These are phyloP conservation scores for Drosophila micromelanica DNA, from an alignment of 1,140 invertebrate genomes.

Conservation along the genomic window DNA sequence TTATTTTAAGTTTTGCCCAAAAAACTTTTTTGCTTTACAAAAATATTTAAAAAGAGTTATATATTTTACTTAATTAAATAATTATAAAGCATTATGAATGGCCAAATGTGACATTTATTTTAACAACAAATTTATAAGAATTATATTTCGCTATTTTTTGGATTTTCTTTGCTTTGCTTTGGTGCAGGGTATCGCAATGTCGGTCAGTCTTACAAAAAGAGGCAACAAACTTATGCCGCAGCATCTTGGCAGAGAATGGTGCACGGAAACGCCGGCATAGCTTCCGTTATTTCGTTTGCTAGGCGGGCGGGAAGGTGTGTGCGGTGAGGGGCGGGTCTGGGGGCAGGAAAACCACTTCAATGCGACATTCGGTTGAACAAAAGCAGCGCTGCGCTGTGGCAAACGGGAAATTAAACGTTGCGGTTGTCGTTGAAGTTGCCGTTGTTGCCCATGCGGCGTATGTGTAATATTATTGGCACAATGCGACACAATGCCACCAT, in stretches of 20 bases:
- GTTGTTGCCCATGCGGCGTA: conserved; percentile 66
- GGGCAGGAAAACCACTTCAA: conserved; percentile 36
- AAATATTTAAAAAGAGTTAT: no score
- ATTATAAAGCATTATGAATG: no score
- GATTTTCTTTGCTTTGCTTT: no score
- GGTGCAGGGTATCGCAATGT: conserved; percentile 1
- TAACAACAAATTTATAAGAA: no score
- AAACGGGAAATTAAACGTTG: conserved; percentile 53
- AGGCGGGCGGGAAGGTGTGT: neutral
- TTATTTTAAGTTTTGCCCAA: no score
- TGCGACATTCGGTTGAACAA: conserved; percentile 41
- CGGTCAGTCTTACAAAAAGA: neutral
- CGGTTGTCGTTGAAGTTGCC: conserved; percentile 12
- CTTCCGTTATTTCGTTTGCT: conserved; percentile 38
- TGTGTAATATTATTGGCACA: conserved; percentile 73
- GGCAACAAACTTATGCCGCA: conserved; percentile 11
- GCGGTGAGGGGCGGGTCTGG: neutral
- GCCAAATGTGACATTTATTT: no score
- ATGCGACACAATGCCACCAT: conserved; percentile 20
- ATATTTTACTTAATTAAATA: no score
- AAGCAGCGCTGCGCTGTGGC: conserved; percentile 26
- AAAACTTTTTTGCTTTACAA: no score
- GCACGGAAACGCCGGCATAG: conserved; percentile 47
- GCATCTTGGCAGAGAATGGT: conserved; percentile 44
- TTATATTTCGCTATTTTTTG: no score